Percentiles rank a stretch among this genome's conserved stretches.
Conservation (phyloP, 2,797 vertebrate species). For the Enteromius afrohamiltoni region DNA sequence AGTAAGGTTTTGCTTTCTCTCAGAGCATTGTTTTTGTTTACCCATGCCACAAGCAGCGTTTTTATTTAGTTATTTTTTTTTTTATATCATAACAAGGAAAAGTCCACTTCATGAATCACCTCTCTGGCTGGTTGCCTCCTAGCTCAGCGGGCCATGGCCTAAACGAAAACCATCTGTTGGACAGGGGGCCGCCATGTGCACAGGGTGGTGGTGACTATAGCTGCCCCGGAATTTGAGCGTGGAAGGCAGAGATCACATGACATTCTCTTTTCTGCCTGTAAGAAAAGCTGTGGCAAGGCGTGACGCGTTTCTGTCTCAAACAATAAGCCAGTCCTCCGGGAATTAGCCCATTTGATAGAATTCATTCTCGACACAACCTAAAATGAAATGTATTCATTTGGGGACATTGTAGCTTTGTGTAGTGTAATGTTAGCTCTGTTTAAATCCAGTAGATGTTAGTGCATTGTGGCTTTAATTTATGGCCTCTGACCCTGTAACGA, state of each 20-base stretch:
- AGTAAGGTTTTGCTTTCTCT: not conserved
- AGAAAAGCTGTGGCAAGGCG: slow-evolving; percentile 56
- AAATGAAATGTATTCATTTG: slow-evolving; percentile 17
- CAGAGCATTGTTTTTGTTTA: slow-evolving; percentile 61
- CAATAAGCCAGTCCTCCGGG: slow-evolving; percentile 56
- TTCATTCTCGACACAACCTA: not conserved
- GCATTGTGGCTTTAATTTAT: slow-evolving; percentile 22
- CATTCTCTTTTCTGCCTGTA: slow-evolving; percentile 63
- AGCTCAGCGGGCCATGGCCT: slow-evolving; percentile 61
- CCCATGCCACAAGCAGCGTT: slow-evolving; percentile 57
- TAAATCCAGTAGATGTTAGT: slow-evolving; percentile 52
- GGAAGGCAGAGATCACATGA: slow-evolving; percentile 72
- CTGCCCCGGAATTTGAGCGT: slow-evolving; percentile 71
- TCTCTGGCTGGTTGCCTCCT: slow-evolving; percentile 72
- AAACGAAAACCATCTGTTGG: slow-evolving; percentile 84
- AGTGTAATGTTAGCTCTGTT: slow-evolving; percentile 43
- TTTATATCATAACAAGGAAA: slow-evolving; percentile 58
- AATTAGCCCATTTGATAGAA: slow-evolving; percentile 37
- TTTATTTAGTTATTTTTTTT: not conserved
- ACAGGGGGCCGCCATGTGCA: slow-evolving; percentile 71
- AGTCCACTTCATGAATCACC: slow-evolving; percentile 77
- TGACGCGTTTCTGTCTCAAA: slow-evolving; percentile 58
- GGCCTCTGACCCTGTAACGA: slow-evolving; percentile 31
- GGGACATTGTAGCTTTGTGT: slow-evolving; percentile 12
- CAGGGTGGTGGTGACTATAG: slow-evolving; percentile 65